A percentile compares a stretch with the other conserved stretches of the same genome.
phyloP scores from a whole-genome alignment of 2,113 vertebrate genomes.

The Rhea pennata region DNA sequence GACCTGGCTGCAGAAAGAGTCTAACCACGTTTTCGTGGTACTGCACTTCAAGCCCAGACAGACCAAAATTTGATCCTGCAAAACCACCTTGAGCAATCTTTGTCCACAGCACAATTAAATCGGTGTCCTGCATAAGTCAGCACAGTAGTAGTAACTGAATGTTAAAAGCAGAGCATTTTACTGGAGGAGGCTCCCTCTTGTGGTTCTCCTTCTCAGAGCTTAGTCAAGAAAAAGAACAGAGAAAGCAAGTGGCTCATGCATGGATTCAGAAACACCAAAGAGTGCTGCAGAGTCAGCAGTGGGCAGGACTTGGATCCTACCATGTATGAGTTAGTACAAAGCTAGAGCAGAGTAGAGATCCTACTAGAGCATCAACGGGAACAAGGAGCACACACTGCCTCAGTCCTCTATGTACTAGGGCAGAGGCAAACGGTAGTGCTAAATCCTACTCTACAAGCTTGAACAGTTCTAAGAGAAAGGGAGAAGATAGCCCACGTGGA shows the following conservation, averaged over 20 bases:
- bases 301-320: neutral
- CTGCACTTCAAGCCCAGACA: neutral
- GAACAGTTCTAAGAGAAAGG: neutral
- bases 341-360: neutral
- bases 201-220: neutral
- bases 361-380: neutral
- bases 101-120: neutral
- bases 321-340: neutral
- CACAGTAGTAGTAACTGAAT: neutral
- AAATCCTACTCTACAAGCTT: neutral
- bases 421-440: neutral
- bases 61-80: neutral
- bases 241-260: neutral
- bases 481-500: neutral
- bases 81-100: neutral
- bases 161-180: neutral
- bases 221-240: neutral
- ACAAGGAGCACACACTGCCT: fast-evolving
- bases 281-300: slow-evolving; percentile 37
- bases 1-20: neutral
- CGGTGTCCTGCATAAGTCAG: neutral
- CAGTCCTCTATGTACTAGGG: neutral
- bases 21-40: neutral
- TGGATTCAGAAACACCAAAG: slow-evolving; percentile 16
- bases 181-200: neutral